Evolutionary conservation across 2,888 invertebrate genomes (phyloP).

Genomic region (Meteorus colon): DNA sequence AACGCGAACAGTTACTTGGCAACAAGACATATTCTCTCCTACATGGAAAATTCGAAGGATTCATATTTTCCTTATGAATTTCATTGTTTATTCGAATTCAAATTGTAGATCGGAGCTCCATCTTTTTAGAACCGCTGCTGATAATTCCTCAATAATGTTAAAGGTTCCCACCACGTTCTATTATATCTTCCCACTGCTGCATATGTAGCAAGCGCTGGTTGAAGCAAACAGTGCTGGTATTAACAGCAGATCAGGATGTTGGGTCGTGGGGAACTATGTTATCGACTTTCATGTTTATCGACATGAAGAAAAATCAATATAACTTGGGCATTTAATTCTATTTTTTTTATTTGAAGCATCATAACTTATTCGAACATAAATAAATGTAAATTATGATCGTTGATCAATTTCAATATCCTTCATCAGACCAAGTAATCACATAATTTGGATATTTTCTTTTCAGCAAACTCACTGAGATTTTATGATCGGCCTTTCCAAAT

Average conservation of each 20-base stretch:
- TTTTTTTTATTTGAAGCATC: background rate
- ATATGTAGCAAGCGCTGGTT: too few relatives aligned
- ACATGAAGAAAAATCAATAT: background rate
- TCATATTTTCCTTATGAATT: background rate
- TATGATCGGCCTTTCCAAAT: conserved; percentile 93
- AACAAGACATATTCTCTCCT: background rate
- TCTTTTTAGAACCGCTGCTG: too few relatives aligned
- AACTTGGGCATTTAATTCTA: conserved; percentile 5
- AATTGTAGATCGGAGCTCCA: too few relatives aligned
- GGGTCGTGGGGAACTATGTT: too few relatives aligned
- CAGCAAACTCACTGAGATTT: conserved; percentile 82
- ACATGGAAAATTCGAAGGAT: too few relatives aligned
- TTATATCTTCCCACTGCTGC: too few relatives aligned
- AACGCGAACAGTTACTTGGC: conserved; percentile 1
- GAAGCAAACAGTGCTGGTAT: too few relatives aligned
- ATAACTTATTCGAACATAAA: conserved; percentile 6
- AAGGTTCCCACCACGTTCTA: too few relatives aligned
- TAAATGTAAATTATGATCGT: conserved; percentile 33
- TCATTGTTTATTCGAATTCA: too few relatives aligned
- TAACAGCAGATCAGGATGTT: too few relatives aligned
- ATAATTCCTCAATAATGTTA: too few relatives aligned
- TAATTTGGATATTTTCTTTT: conserved; percentile 85
- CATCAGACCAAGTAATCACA: conserved; percentile 87
- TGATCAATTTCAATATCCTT: conserved; percentile 78
- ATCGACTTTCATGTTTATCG: too few relatives aligned